Conservation (phyloP, 2,888 invertebrate genomes). For the Agrilus cyanescens region DNA sequence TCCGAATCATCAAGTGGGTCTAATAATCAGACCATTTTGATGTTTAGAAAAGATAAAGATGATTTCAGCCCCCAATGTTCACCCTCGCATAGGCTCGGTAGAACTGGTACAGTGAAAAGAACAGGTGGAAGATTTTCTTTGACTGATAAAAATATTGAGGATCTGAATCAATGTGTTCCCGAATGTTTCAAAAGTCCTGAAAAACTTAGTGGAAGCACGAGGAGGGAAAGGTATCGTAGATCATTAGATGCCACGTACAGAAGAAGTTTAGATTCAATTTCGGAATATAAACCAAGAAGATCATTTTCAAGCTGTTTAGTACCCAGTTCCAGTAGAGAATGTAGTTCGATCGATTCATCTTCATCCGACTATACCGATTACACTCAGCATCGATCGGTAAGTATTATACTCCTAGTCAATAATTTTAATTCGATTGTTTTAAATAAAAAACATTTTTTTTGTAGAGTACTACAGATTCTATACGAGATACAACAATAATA, state of each 20-base stretch:
- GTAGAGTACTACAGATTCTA: conserved; percentile 20
- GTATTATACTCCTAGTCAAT: too few species aligned
- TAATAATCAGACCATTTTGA: conserved; percentile 23
- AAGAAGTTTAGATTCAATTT: conserved; percentile 33
- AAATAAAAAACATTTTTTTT: too few species aligned
- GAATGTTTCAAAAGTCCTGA: too few species aligned
- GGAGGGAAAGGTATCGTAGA: conserved; percentile 17
- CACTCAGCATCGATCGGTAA: conserved; percentile 9
- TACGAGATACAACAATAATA: conserved; percentile 22
- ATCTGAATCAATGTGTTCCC: too few species aligned
- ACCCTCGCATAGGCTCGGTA: conserved; percentile 22
- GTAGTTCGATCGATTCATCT: conserved; percentile 27
- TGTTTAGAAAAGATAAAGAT: conserved; percentile 25
- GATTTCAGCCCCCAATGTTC: conserved; percentile 28
- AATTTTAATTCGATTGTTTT: too few species aligned
- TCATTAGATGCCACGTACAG: conserved; percentile 25
- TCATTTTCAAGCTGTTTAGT: conserved; percentile 26
- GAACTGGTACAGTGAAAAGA: conserved; percentile 31
- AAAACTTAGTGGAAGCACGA: too few species aligned
- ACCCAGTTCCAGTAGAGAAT: conserved; percentile 17
- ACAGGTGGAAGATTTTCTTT: conserved; percentile 14
- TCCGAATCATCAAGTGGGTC: conserved; percentile 29
- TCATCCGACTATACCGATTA: conserved; percentile 29
- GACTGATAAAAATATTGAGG: too few species aligned
- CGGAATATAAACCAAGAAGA: conserved; percentile 31